Evolutionary conservation across 23 tunicate species (phyloP).

Genomic region (Botrylloides violaceus): DNA sequence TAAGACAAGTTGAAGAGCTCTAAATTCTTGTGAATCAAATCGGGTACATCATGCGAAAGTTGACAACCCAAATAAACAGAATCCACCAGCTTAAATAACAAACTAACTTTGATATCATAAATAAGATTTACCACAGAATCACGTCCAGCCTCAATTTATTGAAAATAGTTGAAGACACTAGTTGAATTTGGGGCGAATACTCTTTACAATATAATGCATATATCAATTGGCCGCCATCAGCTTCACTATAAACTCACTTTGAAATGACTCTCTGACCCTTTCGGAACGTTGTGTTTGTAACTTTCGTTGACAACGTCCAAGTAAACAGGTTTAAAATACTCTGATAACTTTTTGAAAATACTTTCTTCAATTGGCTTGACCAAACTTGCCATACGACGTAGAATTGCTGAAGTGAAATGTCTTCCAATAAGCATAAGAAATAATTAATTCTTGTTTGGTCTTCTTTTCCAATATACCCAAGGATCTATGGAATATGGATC

Average conservation of each 20-base stretch:
- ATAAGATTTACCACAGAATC: no score
- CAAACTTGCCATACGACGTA: constrained; percentile 19
- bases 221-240: background rate
- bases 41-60: no score
- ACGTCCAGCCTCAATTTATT: no score
- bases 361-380: constrained; percentile 43
- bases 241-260: constrained; percentile 27
- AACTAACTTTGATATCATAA: no score
- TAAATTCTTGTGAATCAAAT: no score
- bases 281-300: constrained; percentile 86
- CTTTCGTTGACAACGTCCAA: constrained; percentile 87
- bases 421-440: background rate
- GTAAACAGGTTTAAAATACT: constrained; percentile 31
- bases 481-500: constrained; percentile 27
- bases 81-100: no score
- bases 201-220: background rate
- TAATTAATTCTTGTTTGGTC: background rate
- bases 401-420: background rate
- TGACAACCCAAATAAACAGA: no score
- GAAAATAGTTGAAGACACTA: no score
- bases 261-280: constrained; percentile 87
- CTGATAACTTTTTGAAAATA: constrained; percentile 44
- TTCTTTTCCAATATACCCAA: background rate
- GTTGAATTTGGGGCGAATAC: no score
- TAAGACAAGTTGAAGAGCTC: no score